Percentiles rank a stretch among this genome's conserved stretches.
Evolutionary conservation across 2,797 vertebrate genomes (phyloP).

Genomic region (Octomys mimax): DNA sequence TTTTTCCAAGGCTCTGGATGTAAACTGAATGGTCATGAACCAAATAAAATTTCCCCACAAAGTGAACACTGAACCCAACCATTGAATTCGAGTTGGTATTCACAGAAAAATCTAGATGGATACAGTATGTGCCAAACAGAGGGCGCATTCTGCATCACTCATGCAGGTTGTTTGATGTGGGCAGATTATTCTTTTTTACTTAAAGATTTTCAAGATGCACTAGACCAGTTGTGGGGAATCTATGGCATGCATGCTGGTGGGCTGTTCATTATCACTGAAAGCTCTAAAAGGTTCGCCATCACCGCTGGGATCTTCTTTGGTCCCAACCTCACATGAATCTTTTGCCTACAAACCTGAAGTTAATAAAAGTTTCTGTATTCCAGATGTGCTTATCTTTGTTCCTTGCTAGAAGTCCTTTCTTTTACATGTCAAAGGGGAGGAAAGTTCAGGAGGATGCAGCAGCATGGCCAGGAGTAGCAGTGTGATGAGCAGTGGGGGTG

Average conservation of each 20-base stretch:
- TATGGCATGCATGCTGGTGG: rapidly evolving
- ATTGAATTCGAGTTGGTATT: background rate
- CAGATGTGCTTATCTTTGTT: background rate
- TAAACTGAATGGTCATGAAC: background rate
- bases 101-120: background rate
- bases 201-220: background rate
- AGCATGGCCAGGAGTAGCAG: rapidly evolving
- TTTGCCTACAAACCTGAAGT: background rate
- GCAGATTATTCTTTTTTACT: background rate
- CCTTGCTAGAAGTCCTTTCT: background rate
- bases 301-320: background rate
- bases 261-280: background rate
- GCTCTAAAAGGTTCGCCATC: background rate
- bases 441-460: background rate
- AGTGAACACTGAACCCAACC: background rate
- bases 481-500: background rate
- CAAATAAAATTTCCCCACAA: background rate
- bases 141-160: background rate
- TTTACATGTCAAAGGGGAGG: background rate
- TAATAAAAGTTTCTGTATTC: background rate
- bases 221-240: background rate
- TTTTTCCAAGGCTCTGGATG: background rate
- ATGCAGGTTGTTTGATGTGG: background rate
- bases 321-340: background rate
- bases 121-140: background rate